Percentiles rank a stretch among this genome's conserved stretches.
Conservation (phyloP, 1,140 invertebrate species). For the Ylistrum balloti region DNA sequence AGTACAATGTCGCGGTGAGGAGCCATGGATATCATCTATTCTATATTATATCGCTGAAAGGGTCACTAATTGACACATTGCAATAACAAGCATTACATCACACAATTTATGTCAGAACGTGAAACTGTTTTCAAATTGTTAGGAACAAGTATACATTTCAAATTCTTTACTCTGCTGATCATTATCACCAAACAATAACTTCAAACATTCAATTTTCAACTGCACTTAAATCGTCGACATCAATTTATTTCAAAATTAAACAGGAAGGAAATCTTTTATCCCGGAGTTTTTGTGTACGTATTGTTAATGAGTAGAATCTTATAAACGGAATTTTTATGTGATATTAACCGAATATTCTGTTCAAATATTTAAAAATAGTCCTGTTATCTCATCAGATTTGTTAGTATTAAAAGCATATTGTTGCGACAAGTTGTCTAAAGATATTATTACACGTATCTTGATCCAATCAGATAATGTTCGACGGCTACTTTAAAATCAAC, state of each 20-base stretch:
- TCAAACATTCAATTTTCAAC: not conserved
- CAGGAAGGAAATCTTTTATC: not conserved
- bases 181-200: not conserved
- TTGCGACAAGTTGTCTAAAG: too few relatives aligned
- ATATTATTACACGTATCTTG: too few relatives aligned
- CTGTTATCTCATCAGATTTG: too few relatives aligned
- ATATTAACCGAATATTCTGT: too few relatives aligned
- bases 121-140: not conserved
- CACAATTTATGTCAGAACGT: not conserved
- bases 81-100: not conserved
- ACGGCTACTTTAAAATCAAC: too few relatives aligned
- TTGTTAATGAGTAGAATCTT: too few relatives aligned
- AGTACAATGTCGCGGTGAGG: not conserved
- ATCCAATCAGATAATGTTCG: too few relatives aligned
- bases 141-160: too few relatives aligned
- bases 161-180: not conserved
- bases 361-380: too few relatives aligned
- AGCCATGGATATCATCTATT: not conserved
- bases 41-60: not conserved
- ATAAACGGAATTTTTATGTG: too few relatives aligned
- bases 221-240: not conserved
- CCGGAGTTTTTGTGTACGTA: too few relatives aligned
- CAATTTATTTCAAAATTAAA: not conserved
- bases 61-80: not conserved
- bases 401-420: too few relatives aligned